Percentiles rank a stretch among this genome's conserved stretches.
These are phyloP conservation scores for Hemitrygon akajei DNA, from an alignment of 2,797 vertebrate species.

Conservation along the genomic window DNA sequence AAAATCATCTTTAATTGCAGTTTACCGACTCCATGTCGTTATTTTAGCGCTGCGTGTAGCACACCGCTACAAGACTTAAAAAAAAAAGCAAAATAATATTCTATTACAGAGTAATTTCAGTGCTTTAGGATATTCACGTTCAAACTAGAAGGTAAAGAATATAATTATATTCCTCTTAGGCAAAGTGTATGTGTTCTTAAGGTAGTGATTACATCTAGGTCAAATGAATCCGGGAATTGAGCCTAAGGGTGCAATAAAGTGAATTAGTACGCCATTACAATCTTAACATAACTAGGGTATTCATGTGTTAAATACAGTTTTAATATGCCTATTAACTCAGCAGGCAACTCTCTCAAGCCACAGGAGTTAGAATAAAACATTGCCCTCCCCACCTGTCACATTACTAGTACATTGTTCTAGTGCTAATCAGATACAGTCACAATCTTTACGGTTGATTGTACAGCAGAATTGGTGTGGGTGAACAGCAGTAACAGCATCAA, in stretches of 20 bases:
- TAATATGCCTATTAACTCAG: conserved; percentile 26
- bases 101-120: background rate
- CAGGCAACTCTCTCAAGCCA: conserved; percentile 15
- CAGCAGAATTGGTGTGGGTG: background rate
- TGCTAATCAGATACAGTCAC: background rate
- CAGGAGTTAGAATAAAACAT: background rate
- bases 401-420: background rate
- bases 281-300: background rate
- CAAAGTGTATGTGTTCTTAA: conserved; percentile 16
- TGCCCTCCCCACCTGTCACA: background rate
- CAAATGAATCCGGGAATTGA: conserved; percentile 21
- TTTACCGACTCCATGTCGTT: too few species aligned
- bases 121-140: background rate
- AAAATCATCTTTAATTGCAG: too few species aligned
- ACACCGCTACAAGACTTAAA: too few species aligned
- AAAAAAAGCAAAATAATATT: background rate
- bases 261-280: conserved; percentile 28
- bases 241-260: conserved; percentile 10
- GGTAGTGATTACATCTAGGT: background rate
- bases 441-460: background rate
- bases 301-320: conserved; percentile 13
- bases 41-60: too few species aligned
- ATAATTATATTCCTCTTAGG: conserved; percentile 3
- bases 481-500: too few species aligned
- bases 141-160: background rate